Evolutionary conservation across 2,113 vertebrate species (phyloP).

Genomic region (Columba livia): DNA sequence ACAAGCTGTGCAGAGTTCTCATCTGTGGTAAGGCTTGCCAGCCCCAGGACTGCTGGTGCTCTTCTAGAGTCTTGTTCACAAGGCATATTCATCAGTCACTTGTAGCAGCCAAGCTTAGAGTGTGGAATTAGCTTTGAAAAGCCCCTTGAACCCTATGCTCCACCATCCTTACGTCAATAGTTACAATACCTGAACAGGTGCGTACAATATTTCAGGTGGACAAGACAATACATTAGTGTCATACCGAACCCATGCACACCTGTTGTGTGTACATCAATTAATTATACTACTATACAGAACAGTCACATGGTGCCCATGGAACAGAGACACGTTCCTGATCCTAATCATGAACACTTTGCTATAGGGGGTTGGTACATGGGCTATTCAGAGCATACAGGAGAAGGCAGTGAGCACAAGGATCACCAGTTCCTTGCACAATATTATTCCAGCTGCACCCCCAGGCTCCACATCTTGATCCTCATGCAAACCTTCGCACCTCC

Average conservation of each 20-base stretch:
- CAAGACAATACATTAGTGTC: not conserved
- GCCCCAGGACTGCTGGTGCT: not conserved
- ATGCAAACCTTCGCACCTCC: fast-evolving
- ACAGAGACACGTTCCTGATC: not conserved
- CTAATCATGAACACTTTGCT: not conserved
- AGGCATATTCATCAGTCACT: not conserved
- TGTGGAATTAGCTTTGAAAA: not conserved
- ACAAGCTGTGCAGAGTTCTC: not conserved
- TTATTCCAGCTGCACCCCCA: not conserved
- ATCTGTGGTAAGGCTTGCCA: not conserved
- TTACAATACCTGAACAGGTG: not conserved
- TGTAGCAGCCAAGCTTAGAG: not conserved
- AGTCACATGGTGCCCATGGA: not conserved
- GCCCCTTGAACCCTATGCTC: not conserved
- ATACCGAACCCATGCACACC: not conserved
- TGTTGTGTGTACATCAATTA: not conserved
- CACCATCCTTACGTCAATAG: not conserved
- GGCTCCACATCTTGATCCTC: not conserved
- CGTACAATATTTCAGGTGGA: not conserved
- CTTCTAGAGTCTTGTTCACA: not conserved
- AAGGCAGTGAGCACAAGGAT: not conserved
- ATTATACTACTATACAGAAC: not conserved
- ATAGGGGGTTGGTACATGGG: not conserved
- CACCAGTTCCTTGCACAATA: not conserved
- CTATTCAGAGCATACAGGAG: not conserved